phyloP scores from a whole-genome alignment of 2,113 vertebrate species.

The Forbesichthys papilliferus region DNA sequence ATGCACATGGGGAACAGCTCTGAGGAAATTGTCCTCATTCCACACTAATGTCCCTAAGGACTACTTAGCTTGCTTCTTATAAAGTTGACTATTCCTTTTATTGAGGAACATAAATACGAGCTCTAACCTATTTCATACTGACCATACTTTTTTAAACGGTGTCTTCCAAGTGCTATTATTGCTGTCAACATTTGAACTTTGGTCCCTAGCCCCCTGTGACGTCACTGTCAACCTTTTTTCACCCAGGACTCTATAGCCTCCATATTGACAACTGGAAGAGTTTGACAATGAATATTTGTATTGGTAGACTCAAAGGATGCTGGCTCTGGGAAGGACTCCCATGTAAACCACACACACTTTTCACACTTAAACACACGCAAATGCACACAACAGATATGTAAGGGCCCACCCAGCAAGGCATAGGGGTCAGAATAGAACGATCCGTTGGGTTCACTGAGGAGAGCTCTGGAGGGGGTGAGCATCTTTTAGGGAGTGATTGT shows the following conservation, averaged over 20 bases:
- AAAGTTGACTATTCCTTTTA: neutral
- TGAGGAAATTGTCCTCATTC: no score
- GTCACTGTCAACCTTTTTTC: neutral
- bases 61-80: no score
- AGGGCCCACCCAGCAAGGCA: constrained; percentile 73
- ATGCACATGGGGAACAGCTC: no score
- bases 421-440: constrained; percentile 43
- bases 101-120: neutral
- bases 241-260: constrained; percentile 10
- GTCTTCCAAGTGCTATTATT: constrained; percentile 37
- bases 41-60: no score
- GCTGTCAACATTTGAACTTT: constrained; percentile 46
- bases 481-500: constrained; percentile 16
- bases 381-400: constrained; percentile 36
- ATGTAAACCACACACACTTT: constrained; percentile 27
- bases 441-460: constrained; percentile 14
- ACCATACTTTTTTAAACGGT: constrained; percentile 1
- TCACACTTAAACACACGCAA: constrained; percentile 39
- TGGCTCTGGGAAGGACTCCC: constrained; percentile 53
- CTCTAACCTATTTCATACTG: constrained; percentile 1
- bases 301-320: constrained; percentile 39
- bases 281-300: no score
- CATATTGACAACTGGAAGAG: neutral
- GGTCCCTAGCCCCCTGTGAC: constrained; percentile 24
- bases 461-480: constrained; percentile 25